Evolutionary conservation across 1,140 invertebrate species (phyloP).

Genomic region (Sinella curviseta): DNA sequence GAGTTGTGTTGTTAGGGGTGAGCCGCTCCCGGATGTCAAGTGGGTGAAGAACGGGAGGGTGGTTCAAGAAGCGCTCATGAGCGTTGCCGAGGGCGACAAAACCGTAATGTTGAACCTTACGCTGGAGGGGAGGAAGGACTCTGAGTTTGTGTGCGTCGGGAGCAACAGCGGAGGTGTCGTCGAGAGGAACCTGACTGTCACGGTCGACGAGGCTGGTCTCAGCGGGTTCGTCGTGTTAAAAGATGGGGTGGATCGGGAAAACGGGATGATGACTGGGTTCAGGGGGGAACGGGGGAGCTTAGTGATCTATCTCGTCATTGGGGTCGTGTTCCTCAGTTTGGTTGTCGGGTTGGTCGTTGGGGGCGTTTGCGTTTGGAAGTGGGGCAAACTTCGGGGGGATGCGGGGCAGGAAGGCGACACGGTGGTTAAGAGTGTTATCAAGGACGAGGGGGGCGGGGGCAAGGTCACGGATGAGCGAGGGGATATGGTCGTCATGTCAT

Average conservation of each 20-base stretch:
- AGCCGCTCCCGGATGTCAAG: background rate
- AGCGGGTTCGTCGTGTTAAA: background rate
- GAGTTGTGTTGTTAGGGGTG: background rate
- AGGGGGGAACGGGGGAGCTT: background rate
- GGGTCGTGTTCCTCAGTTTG: background rate
- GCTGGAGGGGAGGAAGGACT: background rate
- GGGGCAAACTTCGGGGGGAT: too few species aligned
- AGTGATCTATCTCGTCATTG: background rate
- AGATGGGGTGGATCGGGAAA: too few species aligned
- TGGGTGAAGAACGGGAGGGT: constrained; percentile 16
- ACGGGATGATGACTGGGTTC: too few species aligned
- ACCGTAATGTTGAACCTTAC: background rate
- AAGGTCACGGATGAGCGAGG: background rate
- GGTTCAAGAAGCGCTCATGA: background rate
- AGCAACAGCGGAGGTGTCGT: background rate
- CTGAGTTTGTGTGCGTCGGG: background rate
- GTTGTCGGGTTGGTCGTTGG: background rate
- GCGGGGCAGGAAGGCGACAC: background rate
- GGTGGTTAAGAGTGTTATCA: background rate
- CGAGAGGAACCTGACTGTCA: constrained; percentile 4
- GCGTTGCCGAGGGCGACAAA: background rate
- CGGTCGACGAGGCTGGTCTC: background rate
- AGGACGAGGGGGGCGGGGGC: background rate
- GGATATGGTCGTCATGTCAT: too few species aligned
- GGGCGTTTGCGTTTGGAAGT: background rate